phyloP scores from a whole-genome alignment of 2,113 vertebrate genomes.

The Rhabdornis inornatus region DNA sequence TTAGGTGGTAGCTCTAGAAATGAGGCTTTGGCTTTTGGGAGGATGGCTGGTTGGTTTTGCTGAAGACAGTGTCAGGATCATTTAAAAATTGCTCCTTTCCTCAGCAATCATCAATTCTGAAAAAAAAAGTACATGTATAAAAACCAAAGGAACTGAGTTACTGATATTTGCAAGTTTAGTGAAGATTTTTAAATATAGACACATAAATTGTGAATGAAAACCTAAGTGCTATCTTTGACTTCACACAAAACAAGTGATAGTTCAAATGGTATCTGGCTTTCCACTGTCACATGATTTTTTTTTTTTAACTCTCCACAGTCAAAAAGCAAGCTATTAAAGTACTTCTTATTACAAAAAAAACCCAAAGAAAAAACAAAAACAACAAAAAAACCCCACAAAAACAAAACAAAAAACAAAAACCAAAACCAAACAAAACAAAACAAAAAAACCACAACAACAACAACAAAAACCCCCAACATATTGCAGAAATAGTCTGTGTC shows the following conservation, averaged over 20 bases:
- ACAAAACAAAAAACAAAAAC: too few species aligned
- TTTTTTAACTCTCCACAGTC: background rate
- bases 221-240: background rate
- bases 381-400: too few species aligned
- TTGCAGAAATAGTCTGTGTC: background rate
- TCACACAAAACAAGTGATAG: background rate
- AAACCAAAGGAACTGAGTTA: background rate
- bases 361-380: too few species aligned
- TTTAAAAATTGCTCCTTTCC: background rate
- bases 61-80: background rate
- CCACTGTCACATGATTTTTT: accelerated
- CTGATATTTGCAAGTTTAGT: background rate
- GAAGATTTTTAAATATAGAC: background rate
- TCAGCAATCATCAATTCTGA: background rate
- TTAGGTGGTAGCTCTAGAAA: background rate
- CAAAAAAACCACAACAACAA: too few species aligned
- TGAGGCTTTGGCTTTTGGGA: background rate
- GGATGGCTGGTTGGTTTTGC: background rate
- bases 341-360: background rate
- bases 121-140: background rate
- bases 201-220: background rate
- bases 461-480: too few species aligned
- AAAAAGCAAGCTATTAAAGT: background rate
- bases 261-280: background rate
- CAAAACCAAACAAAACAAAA: too few species aligned